Conservation (phyloP, 2,888 invertebrate genomes). For the Tetanocera ferruginea region DNA sequence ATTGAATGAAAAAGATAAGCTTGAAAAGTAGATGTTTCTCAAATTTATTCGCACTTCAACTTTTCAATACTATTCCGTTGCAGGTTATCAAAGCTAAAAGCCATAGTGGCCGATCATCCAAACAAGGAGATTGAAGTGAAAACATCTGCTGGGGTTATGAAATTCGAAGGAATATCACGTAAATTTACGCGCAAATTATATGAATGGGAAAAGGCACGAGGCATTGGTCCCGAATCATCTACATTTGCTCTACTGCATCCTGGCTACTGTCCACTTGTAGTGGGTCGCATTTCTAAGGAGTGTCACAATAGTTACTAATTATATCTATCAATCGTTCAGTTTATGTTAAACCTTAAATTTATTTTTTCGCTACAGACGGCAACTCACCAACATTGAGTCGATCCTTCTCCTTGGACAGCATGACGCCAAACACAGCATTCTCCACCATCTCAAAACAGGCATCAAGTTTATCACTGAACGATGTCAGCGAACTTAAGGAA, state of each 20-base stretch:
- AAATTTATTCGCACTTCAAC: background rate
- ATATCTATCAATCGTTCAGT: background rate
- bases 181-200: conserved; percentile 91
- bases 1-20: conserved; percentile 76
- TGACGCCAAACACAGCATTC: conserved; percentile 73
- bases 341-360: conserved; percentile 3
- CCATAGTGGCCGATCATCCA: conserved; percentile 72
- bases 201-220: conserved; percentile 92
- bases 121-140: conserved; percentile 84
- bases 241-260: conserved; percentile 84
- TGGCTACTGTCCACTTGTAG: conserved; percentile 70
- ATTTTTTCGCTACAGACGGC: conserved; percentile 54
- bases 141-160: conserved; percentile 85
- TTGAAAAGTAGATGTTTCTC: conserved; percentile 59
- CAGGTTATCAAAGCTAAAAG: conserved; percentile 68
- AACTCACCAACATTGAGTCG: conserved; percentile 73
- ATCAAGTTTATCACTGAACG: conserved; percentile 81
- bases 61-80: background rate
- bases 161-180: conserved; percentile 88
- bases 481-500: conserved; percentile 78
- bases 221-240: conserved; percentile 87
- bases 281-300: conserved; percentile 65
- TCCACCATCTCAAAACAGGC: conserved; percentile 75
- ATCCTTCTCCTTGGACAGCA: conserved; percentile 84
- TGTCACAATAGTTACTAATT: conserved; percentile 57